These are phyloP conservation scores for Indicator maculatus DNA, from an alignment of 2,113 vertebrate species.

Conservation along the genomic window DNA sequence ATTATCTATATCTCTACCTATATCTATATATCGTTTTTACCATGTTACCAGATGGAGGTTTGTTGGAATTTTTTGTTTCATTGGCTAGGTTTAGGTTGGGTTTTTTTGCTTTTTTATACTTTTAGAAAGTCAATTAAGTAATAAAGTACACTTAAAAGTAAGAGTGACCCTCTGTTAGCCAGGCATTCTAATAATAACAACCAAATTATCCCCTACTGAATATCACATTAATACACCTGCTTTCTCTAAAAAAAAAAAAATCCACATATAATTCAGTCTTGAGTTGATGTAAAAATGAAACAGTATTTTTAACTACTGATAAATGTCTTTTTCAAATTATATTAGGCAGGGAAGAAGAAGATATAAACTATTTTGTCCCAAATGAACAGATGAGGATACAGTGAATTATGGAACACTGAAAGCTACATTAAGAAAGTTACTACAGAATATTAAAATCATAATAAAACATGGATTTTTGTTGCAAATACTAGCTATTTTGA, in stretches of 20 bases:
- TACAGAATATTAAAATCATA: background rate
- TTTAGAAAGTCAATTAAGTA: background rate
- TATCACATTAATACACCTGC: background rate
- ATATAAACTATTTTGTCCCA: background rate
- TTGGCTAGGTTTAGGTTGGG: no score
- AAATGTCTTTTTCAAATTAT: constrained; percentile 4
- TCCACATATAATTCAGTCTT: background rate
- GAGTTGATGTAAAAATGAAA: background rate
- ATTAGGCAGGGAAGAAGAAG: background rate
- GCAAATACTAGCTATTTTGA: background rate
- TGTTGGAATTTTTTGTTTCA: background rate
- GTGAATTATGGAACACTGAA: background rate
- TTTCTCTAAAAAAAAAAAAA: background rate
- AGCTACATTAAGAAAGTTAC: background rate
- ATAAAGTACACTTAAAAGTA: background rate
- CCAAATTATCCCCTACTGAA: background rate
- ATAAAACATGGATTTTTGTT: background rate
- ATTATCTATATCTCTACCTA: no score
- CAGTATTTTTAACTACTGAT: background rate
- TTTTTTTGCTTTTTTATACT: background rate
- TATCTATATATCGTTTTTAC: background rate
- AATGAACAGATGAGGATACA: background rate
- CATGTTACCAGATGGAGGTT: fast-evolving
- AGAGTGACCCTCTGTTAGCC: background rate
- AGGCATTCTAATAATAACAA: background rate